Evolutionary conservation across 64 coral and sea anemone genomes (phyloP), one percentile per base, ranked within the genome.

Genomic region (Actinia equina): DNA sequence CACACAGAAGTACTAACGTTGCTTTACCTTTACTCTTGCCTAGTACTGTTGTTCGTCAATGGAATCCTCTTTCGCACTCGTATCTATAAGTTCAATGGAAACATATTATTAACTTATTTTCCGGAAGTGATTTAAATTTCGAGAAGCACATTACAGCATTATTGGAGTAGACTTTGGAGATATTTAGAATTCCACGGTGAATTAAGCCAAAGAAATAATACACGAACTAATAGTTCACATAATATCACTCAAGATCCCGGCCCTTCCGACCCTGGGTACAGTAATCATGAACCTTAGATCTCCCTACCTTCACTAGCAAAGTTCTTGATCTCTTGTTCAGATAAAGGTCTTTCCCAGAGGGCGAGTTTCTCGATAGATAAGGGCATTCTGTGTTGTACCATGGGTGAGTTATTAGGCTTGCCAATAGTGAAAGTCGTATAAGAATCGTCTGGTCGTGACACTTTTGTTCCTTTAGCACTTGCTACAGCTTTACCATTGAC

Each of bases 331-430:
- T 92, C 59, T 17, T 87, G 17, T n/a, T 63, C 77, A 71, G 90
- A 30, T 19, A 92, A 85, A 80, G 90, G 46, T 83, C 63, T 87
- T 44, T 92, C 90, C 90, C 90, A 92, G n/a, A 92, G 65, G 30
- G 85, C 84, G 9, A 92, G 42, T 13, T 87, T 83, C 25, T 92
- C 84, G 6, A 92, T 43, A 17, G 62, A 58, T 51, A 92, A 5
- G 14, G 85, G 59, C 49, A 92, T 80, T 59, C 90, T 86, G 46
- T 87, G 86, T 25, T 83, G 87, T 6, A 61, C 8, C 63, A 67
- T 55, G n/a, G 52, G 77, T n/a, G 90, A 92, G 52, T 92, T 92
- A 59, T 92, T 92, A 37, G 90, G 90, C 55, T 85, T 74, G 27
- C 90, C 90, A 87, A 92, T 64, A 42, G 78, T 58, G 6, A 92